phyloP scores from a whole-genome alignment of 2,888 invertebrate species.

The Eupithecia dodoneata region DNA sequence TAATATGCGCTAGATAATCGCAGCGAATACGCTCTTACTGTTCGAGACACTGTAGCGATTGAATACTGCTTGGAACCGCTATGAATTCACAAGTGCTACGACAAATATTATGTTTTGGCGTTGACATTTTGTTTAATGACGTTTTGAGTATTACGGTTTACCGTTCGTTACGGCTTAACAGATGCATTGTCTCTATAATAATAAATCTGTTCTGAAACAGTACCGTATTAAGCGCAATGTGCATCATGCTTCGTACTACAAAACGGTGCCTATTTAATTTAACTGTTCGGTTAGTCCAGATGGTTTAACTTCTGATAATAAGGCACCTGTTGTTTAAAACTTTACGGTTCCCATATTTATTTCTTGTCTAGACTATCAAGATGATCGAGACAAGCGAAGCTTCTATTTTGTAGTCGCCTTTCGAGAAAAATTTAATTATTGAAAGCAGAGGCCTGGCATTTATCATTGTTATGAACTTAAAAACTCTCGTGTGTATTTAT shows the following conservation, averaged over 20 bases:
- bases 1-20: no score
- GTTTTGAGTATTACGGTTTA: constrained; percentile 4
- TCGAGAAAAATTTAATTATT: background rate
- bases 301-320: background rate
- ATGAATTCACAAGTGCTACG: constrained; percentile 5
- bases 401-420: background rate
- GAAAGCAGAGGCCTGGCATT: background rate
- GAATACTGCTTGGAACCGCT: constrained; percentile 20
- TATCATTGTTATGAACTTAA: background rate
- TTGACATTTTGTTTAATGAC: constrained; percentile 16
- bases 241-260: constrained; percentile 25
- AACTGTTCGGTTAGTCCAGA: constrained; percentile 2
- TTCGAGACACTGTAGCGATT: constrained; percentile 9
- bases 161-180: constrained; percentile 1
- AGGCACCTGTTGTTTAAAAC: background rate
- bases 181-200: constrained; percentile 11
- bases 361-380: background rate
- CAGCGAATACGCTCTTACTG: background rate
- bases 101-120: constrained; percentile 16
- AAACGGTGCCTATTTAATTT: constrained; percentile 20
- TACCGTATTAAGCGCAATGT: constrained; percentile 22
- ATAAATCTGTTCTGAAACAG: constrained; percentile 11
- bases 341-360: background rate
- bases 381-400: background rate
- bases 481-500: background rate